A percentile compares a stretch with the other conserved stretches of the same genome.
These are phyloP conservation scores for Spilosoma lubricipeda DNA, from an alignment of 2,888 invertebrate species.

Conservation along the genomic window DNA sequence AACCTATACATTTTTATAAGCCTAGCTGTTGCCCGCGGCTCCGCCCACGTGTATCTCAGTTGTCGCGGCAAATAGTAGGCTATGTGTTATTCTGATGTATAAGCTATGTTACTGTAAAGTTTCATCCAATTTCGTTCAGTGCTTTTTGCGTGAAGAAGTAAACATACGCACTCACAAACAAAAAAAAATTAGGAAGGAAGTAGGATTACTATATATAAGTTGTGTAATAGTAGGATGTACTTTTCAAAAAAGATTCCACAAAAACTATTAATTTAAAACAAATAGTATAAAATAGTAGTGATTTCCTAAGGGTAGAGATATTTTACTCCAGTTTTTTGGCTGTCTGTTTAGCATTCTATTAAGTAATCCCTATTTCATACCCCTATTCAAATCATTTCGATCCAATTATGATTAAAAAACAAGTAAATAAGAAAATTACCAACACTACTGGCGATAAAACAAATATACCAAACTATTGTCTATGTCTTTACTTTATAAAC, in stretches of 20 bases:
- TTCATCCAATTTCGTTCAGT: too few relatives aligned
- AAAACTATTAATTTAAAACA: background rate
- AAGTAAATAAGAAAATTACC: background rate
- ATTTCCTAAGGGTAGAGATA: background rate
- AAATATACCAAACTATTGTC: constrained; percentile 1
- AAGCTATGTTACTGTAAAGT: too few relatives aligned
- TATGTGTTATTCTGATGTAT: too few relatives aligned
- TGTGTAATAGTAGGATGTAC: too few relatives aligned
- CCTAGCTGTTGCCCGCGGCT: too few relatives aligned
- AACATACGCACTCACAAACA: too few relatives aligned
- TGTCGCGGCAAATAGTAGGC: too few relatives aligned
- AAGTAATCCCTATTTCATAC: background rate
- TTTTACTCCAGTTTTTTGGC: background rate
- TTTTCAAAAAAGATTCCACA: background rate
- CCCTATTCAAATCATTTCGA: background rate
- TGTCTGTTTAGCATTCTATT: background rate
- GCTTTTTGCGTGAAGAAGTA: too few relatives aligned
- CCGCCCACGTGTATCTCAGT: too few relatives aligned
- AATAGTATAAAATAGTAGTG: background rate
- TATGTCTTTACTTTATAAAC: constrained; percentile 13
- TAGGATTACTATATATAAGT: too few relatives aligned
- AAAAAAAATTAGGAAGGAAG: too few relatives aligned
- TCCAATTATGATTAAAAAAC: background rate
- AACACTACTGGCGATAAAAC: background rate
- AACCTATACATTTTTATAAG: too few relatives aligned